A percentile compares a stretch with the other conserved stretches of the same genome.
Conservation (phyloP, 1,140 invertebrate genomes). For the Choristoneura fumiferana region DNA sequence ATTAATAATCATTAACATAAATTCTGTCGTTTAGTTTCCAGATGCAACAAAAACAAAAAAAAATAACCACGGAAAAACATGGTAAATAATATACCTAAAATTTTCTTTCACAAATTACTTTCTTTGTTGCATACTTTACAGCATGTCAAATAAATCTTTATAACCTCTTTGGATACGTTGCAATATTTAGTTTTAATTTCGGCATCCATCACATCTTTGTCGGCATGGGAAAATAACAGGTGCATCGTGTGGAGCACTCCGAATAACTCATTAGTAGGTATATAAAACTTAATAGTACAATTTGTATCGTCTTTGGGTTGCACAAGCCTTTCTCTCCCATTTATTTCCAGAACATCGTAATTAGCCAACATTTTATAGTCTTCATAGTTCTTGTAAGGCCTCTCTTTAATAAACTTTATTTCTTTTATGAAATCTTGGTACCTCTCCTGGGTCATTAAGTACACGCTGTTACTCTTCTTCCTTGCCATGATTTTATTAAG, state of each 20-base stretch:
- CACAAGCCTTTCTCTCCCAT: slow-evolving; percentile 44
- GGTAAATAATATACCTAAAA: neutral
- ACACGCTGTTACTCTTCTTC: slow-evolving; percentile 53
- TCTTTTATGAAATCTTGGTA: slow-evolving; percentile 54
- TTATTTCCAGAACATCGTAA: slow-evolving; percentile 53
- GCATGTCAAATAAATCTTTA: slow-evolving; percentile 54
- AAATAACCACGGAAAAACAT: too few species aligned
- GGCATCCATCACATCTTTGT: slow-evolving; percentile 44
- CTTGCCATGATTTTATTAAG: slow-evolving; percentile 41
- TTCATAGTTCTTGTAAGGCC: slow-evolving; percentile 41
- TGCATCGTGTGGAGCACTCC: slow-evolving; percentile 59
- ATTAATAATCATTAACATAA: too few species aligned
- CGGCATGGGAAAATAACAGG: slow-evolving; percentile 51
- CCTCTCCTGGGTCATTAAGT: slow-evolving; percentile 37
- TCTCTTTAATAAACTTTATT: slow-evolving; percentile 46
- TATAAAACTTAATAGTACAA: slow-evolving; percentile 48
- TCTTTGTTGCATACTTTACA: slow-evolving; percentile 43
- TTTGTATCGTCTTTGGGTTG: slow-evolving; percentile 40
- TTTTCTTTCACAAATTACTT: slow-evolving; percentile 4
- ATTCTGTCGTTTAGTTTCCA: too few species aligned
- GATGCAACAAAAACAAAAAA: neutral
- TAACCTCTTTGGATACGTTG: slow-evolving; percentile 61
- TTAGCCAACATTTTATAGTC: slow-evolving; percentile 56
- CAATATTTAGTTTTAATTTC: slow-evolving; percentile 61
- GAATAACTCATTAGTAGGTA: slow-evolving; percentile 50